These are phyloP conservation scores for Gymnopithys bicolor DNA, from an alignment of 2,797 vertebrate genomes.

Conservation along the genomic window DNA sequence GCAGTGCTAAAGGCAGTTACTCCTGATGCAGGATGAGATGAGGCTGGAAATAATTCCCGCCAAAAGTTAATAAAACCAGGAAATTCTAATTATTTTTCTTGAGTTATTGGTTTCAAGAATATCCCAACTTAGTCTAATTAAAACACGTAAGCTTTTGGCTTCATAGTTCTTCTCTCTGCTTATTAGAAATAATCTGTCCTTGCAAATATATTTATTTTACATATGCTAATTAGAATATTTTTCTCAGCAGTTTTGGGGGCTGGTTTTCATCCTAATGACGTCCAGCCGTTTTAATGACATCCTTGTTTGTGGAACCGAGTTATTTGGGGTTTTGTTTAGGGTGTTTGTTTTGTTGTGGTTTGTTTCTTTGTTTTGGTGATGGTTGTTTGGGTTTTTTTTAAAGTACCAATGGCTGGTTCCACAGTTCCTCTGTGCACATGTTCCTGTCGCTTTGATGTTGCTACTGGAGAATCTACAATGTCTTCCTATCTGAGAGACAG, in stretches of 20 bases:
- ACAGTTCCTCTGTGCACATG: fast-evolving
- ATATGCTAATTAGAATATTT: neutral
- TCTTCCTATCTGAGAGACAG: neutral
- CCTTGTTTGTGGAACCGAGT: neutral
- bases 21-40: neutral
- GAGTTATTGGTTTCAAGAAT: neutral
- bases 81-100: neutral
- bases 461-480: fast-evolving
- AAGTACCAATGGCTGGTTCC: neutral
- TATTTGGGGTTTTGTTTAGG: neutral
- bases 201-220: neutral
- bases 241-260: neutral
- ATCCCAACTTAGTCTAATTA: neutral
- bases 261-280: neutral
- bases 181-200: neutral
- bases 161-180: neutral
- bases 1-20: neutral
- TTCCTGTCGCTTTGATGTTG: neutral
- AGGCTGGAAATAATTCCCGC: neutral
- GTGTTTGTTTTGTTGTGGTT: too few species aligned
- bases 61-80: neutral
- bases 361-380: neutral
- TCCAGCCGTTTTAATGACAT: neutral
- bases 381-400: neutral
- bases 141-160: neutral